phyloP scores from a whole-genome alignment of 2,888 invertebrate genomes.

The Ecliptopera silaceata region DNA sequence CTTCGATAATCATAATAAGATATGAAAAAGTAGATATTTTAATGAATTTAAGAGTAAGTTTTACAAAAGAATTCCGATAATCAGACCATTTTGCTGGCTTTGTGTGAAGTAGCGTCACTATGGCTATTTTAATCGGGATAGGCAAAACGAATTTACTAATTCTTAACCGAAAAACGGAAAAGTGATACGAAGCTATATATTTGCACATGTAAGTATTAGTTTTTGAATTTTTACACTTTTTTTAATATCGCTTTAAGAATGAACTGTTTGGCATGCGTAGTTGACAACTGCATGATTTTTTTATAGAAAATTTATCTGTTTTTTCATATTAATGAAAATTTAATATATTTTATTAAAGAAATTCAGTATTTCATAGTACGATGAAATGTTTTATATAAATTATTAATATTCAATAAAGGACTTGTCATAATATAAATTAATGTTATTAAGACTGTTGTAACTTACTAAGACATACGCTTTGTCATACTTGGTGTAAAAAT shows the following conservation, averaged over 20 bases:
- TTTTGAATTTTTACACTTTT: slow-evolving; percentile 44
- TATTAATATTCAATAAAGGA: background rate
- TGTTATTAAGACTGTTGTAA: background rate
- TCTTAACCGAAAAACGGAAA: slow-evolving; percentile 27
- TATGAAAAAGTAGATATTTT: too few relatives aligned
- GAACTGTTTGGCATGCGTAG: slow-evolving; percentile 81
- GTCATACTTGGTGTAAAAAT: background rate
- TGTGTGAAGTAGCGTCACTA: slow-evolving; percentile 45
- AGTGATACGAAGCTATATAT: slow-evolving; percentile 59
- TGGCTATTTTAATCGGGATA: slow-evolving; percentile 64
- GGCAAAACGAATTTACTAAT: slow-evolving; percentile 45
- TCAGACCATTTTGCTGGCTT: background rate
- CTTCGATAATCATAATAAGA: too few relatives aligned
- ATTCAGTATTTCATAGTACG: background rate
- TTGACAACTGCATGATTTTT: slow-evolving; percentile 33
- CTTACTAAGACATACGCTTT: background rate
- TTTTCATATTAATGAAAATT: background rate
- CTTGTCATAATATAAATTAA: background rate
- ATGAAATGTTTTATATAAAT: background rate
- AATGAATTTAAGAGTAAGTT: too few relatives aligned
- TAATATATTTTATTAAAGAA: background rate
- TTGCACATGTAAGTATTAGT: slow-evolving; percentile 77
- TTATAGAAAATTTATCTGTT: slow-evolving; percentile 26
- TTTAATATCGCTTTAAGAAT: slow-evolving; percentile 59
- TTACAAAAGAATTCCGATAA: background rate